Percentiles rank a stretch among this genome's conserved stretches.
These are phyloP conservation scores for Andrena fulva DNA, from an alignment of 2,888 invertebrate genomes.

Conservation along the genomic window DNA sequence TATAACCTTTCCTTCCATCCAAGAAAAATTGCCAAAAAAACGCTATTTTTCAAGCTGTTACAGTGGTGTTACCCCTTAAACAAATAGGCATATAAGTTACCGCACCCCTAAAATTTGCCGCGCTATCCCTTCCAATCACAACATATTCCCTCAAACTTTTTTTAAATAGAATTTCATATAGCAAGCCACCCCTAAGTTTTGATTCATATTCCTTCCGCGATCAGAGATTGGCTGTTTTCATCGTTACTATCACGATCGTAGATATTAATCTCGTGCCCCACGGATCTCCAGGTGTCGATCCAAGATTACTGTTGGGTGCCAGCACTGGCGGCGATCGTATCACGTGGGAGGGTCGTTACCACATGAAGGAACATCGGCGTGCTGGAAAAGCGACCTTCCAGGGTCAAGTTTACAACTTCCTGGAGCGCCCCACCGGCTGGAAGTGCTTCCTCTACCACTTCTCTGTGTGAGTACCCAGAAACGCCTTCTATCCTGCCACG, in stretches of 20 bases:
- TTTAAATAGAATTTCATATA: too few relatives aligned
- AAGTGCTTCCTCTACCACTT: slow-evolving; percentile 94
- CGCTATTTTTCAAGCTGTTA: too few relatives aligned
- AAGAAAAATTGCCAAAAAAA: too few relatives aligned
- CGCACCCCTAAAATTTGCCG: too few relatives aligned
- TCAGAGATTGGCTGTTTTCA: background rate
- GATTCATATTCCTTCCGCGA: background rate
- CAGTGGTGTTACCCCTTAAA: too few relatives aligned
- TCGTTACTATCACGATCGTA: background rate
- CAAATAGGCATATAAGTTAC: too few relatives aligned
- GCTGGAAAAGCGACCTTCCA: slow-evolving; percentile 90
- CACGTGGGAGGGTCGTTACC: slow-evolving; percentile 87
- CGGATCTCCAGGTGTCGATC: slow-evolving; percentile 77
- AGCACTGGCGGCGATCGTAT: slow-evolving; percentile 86
- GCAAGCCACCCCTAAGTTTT: too few relatives aligned
- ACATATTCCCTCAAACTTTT: too few relatives aligned
- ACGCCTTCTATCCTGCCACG: background rate
- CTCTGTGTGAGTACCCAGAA: slow-evolving; percentile 88
- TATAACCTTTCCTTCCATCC: too few relatives aligned
- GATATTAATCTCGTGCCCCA: slow-evolving; percentile 37
- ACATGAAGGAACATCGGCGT: slow-evolving; percentile 88
- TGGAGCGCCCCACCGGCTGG: slow-evolving; percentile 93
- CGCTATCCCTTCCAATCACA: too few relatives aligned
- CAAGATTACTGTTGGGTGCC: slow-evolving; percentile 82
- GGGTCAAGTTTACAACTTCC: slow-evolving; percentile 93